Conservation (phyloP, 2,113 vertebrate genomes). For the zebrafish (Danio rerio) region DNA sequence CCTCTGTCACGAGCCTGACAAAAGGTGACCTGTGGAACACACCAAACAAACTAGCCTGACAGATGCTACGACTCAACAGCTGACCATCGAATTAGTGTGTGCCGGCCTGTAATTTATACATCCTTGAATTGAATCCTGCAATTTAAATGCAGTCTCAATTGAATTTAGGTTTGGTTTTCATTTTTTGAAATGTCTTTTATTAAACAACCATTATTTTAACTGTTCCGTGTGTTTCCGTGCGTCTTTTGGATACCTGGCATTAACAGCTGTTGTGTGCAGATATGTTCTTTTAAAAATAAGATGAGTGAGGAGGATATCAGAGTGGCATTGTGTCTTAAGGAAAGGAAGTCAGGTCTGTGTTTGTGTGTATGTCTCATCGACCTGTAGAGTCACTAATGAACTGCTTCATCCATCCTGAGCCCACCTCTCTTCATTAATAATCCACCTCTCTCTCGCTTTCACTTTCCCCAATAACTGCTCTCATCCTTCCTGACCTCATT, state of each 20-base stretch:
- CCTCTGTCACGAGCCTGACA: too few species aligned
- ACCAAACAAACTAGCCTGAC: too few species aligned
- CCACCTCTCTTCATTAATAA: constrained; percentile 66
- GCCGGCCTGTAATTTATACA: too few species aligned
- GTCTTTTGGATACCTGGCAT: neutral
- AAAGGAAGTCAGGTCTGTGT: neutral
- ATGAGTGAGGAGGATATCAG: neutral
- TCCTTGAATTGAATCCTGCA: too few species aligned
- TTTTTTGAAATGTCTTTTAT: too few species aligned
- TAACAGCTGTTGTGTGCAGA: neutral
- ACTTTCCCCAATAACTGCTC: constrained; percentile 14
- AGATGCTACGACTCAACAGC: too few species aligned
- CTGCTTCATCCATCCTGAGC: constrained; percentile 55
- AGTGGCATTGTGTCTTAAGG: neutral
- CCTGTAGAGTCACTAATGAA: neutral
- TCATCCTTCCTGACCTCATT: constrained; percentile 43
- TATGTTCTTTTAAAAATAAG: neutral
- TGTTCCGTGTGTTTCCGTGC: too few species aligned
- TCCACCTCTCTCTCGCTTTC: constrained; percentile 50
- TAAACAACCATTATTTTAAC: too few species aligned
- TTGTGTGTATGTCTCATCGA: neutral
- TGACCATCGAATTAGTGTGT: too few species aligned
- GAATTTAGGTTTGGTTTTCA: too few species aligned
- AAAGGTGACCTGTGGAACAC: too few species aligned
- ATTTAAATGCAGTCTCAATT: too few species aligned